Evolutionary conservation across 2,797 vertebrate genomes (phyloP).

Genomic region (Gila robusta): DNA sequence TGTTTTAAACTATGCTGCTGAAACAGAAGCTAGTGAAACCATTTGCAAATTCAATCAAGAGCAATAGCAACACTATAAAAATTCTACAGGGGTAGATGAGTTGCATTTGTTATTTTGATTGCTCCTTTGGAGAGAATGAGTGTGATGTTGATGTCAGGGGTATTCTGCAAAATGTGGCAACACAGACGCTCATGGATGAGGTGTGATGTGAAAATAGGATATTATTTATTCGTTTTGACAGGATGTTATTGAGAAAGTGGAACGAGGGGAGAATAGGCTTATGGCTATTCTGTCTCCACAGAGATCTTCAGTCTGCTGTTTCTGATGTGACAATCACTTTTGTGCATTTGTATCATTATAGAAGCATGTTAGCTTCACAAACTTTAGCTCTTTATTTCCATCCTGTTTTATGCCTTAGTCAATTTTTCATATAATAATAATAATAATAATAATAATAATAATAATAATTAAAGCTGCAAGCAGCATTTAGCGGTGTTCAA

Average conservation of each 20-base stretch:
- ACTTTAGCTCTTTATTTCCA: not conserved
- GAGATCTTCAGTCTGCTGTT: constrained; percentile 35
- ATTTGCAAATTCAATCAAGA: constrained; percentile 74
- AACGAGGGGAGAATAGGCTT: constrained; percentile 33
- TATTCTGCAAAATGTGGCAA: constrained; percentile 53
- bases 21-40: constrained; percentile 68
- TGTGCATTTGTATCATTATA: constrained; percentile 20
- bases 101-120: constrained; percentile 54
- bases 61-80: constrained; percentile 55
- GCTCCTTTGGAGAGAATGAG: constrained; percentile 47
- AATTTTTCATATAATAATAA: no score
- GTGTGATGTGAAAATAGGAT: constrained; percentile 50
- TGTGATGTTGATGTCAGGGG: constrained; percentile 50
- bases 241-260: constrained; percentile 36
- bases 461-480: no score
- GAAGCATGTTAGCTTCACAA: not conserved
- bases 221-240: constrained; percentile 56
- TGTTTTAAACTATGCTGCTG: constrained; percentile 71
- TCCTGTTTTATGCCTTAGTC: not conserved
- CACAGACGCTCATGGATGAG: constrained; percentile 29
- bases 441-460: no score
- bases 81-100: constrained; percentile 55
- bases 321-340: constrained; percentile 32
- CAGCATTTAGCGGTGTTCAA: no score
- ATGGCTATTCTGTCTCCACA: constrained; percentile 37